Base-by-base conservation (phyloP, 2,797 vertebrate genomes). In the Eulemur rubriventer region DNA sequence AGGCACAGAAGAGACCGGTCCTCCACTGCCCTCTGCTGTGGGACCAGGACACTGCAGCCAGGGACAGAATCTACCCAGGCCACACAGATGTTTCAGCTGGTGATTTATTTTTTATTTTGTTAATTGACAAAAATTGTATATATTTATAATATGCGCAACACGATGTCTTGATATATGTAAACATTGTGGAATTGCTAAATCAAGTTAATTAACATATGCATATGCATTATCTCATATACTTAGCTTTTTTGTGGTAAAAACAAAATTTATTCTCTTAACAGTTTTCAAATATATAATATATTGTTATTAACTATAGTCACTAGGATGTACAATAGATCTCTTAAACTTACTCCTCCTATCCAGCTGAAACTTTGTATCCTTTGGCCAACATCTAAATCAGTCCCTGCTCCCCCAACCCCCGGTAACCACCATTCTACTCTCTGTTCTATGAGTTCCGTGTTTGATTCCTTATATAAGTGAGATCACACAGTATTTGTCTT, bases 1-100 rank as follows among this genome's bases (percentile, higher is more conserved):
- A 2, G 33, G 4, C 7, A 0, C 38, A 14, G 7, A 52, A 72
- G 93, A 84, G 5, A 17, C 2, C 0, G 9, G 95, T 97, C 96
- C 95, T 98, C 92, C 22, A 93, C 94, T 98, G 97, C 98, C 98
- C 98, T 95, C 98, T 98, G 69, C 96, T 48, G 98, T 6, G 65
- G 0, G 1, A 93, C 89, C 0, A 4, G 17, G 93, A 89, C 72
- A 98, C 26, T 94, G 81, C 97, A 9, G 50, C 30, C 35, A 76
- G 38, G 28, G 86, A 59, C 12, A 10, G 48, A 70, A 30, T 16
- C 38, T 48, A 8, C 28, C 6, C 0, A 65, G 43, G 30, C 30
- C 33, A 89, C 16, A 43, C 18, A 50, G 35, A 38, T 26, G 46
- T 43, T 75, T 76, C 73, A 92, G 46, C 24, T 55, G 41, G 18